A percentile compares a stretch with the other conserved stretches of the same genome.
These are phyloP conservation scores for Peromyscus polionotus DNA, from an alignment of 2,113 vertebrate genomes.

Conservation along the genomic window DNA sequence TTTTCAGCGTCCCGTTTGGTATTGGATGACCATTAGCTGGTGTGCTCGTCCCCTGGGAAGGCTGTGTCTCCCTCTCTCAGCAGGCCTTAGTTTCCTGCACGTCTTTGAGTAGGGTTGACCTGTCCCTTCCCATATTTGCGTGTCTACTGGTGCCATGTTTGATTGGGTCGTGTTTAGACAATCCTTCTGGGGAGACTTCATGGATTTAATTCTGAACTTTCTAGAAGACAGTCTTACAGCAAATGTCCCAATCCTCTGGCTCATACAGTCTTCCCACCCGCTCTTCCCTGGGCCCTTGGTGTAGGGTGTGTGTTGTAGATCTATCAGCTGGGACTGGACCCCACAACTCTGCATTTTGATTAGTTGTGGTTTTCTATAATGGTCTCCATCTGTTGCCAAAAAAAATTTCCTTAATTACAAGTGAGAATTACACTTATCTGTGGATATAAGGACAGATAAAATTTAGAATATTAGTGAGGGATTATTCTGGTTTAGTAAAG, in stretches of 20 bases:
- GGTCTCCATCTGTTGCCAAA: not conserved
- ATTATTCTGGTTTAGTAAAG: not conserved
- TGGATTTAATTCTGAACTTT: not conserved
- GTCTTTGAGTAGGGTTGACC: not conserved
- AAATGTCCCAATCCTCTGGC: not conserved
- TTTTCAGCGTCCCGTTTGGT: too few relatives aligned
- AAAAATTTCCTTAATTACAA: not conserved
- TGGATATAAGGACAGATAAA: not conserved
- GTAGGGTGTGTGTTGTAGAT: too few relatives aligned
- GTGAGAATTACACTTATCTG: not conserved
- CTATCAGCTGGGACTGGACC: not conserved
- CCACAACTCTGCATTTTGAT: not conserved
- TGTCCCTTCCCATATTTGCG: not conserved
- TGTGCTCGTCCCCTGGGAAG: not conserved
- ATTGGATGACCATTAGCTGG: not conserved
- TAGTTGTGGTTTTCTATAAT: not conserved
- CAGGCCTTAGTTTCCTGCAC: not conserved
- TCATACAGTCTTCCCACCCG: not conserved
- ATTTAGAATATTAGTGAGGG: not conserved
- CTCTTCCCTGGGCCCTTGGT: not conserved
- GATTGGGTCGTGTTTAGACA: not conserved
- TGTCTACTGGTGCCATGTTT: too few relatives aligned
- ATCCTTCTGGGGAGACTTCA: not conserved
- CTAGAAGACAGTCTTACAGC: not conserved
- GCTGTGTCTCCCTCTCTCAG: not conserved